Conservation (phyloP, 2,797 vertebrate genomes). For the Botia kubotai region DNA sequence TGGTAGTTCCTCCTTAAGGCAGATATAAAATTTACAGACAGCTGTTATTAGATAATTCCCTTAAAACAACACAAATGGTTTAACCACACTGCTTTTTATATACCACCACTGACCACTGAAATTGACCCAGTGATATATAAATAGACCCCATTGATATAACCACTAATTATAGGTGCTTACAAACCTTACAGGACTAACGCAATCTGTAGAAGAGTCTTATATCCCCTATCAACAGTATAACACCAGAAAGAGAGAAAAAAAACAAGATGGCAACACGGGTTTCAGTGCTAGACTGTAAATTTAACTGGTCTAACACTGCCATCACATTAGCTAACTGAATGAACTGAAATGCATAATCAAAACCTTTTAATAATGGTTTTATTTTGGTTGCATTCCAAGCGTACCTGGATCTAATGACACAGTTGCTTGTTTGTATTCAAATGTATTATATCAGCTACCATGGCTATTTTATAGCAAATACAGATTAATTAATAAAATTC, state of each 20-base stretch:
- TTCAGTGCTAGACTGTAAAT: neutral
- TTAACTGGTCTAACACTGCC: neutral
- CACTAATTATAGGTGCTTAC: neutral
- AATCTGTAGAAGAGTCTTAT: neutral
- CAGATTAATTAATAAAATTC: too few relatives aligned
- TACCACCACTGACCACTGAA: neutral
- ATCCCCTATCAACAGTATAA: neutral
- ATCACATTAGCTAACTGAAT: neutral
- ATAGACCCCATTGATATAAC: too few relatives aligned
- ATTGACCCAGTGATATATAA: neutral
- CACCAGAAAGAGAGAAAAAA: neutral
- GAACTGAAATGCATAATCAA: neutral
- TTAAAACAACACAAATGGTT: neutral
- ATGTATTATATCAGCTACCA: too few relatives aligned
- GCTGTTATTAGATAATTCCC: neutral
- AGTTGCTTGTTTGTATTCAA: too few relatives aligned
- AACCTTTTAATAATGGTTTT: neutral
- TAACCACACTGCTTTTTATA: neutral
- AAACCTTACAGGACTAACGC: neutral
- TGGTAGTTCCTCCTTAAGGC: neutral
- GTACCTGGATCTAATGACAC: neutral
- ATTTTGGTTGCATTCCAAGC: neutral
- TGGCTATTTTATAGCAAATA: too few relatives aligned
- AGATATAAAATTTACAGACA: neutral
- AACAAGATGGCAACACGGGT: neutral